phyloP scores from a whole-genome alignment of 35 echinoderm and acorn worm species.

The Strongylocentrotus purpuratus region DNA sequence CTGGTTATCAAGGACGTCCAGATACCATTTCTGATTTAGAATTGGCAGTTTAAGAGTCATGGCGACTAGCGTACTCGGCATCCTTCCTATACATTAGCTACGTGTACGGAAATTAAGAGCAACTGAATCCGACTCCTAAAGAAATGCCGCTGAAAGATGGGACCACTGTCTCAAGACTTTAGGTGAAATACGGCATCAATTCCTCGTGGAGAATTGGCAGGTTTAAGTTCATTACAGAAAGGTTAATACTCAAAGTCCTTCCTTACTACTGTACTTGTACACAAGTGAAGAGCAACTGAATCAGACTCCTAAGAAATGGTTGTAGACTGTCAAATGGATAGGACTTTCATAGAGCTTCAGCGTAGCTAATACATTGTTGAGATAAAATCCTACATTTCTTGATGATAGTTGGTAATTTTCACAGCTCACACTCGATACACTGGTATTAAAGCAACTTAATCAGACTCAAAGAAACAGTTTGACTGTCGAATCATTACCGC shows the following conservation, averaged over 20 bases:
- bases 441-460: no score
- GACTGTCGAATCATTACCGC: not conserved
- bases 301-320: no score
- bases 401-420: no score
- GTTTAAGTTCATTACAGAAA: not conserved
- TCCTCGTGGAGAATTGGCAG: not conserved
- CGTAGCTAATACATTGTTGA: no score
- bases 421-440: no score
- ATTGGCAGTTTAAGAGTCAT: conserved; percentile 64
- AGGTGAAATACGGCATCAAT: not conserved
- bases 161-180: not conserved
- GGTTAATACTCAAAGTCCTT: not conserved
- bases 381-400: no score
- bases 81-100: not conserved
- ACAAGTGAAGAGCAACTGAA: no score
- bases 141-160: not conserved
- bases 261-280: no score
- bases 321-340: no score
- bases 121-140: not conserved
- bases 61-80: conserved; percentile 1
- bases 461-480: not conserved
- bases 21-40: conserved; percentile 58
- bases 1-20: conserved; percentile 59
- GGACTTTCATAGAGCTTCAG: no score
- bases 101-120: not conserved